Conservation (phyloP, 2,888 invertebrate genomes). For the Amblyjoppa proteus region DNA sequence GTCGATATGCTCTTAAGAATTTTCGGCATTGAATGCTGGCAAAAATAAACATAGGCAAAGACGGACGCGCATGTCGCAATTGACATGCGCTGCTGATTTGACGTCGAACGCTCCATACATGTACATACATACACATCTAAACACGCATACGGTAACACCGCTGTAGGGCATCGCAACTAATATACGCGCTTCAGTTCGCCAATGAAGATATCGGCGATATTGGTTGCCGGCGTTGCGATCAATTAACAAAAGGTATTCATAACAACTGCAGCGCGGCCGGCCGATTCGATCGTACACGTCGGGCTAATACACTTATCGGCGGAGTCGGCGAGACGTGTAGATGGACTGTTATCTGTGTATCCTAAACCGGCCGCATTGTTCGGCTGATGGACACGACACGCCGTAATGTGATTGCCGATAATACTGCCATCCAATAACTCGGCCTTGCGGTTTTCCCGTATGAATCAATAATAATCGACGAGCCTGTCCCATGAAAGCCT, state of each 20-base stretch:
- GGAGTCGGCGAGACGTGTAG: not conserved
- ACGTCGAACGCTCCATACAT: not conserved
- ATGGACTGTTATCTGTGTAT: not conserved
- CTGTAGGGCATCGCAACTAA: not conserved
- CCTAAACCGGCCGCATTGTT: not conserved
- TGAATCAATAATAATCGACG: constrained; percentile 48
- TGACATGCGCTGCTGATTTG: too few species aligned
- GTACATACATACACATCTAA: too few species aligned
- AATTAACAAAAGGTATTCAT: constrained; percentile 13
- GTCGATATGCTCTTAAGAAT: too few species aligned
- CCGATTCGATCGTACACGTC: constrained; percentile 4
- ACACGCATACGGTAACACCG: not conserved
- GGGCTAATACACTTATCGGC: constrained; percentile 1
- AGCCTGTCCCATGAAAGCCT: not conserved
- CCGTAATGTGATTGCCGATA: constrained; percentile 46
- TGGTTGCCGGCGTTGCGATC: not conserved
- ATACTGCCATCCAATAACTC: constrained; percentile 46
- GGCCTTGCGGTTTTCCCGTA: constrained; percentile 13
- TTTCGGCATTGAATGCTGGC: too few species aligned
- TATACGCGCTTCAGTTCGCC: not conserved
- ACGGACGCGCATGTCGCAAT: too few species aligned
- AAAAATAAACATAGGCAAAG: too few species aligned
- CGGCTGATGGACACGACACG: not conserved
- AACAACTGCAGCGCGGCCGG: not conserved
- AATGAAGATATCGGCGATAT: not conserved